phyloP scores from a whole-genome alignment of 2,888 invertebrate species.

The Lasioglossum calceatum region DNA sequence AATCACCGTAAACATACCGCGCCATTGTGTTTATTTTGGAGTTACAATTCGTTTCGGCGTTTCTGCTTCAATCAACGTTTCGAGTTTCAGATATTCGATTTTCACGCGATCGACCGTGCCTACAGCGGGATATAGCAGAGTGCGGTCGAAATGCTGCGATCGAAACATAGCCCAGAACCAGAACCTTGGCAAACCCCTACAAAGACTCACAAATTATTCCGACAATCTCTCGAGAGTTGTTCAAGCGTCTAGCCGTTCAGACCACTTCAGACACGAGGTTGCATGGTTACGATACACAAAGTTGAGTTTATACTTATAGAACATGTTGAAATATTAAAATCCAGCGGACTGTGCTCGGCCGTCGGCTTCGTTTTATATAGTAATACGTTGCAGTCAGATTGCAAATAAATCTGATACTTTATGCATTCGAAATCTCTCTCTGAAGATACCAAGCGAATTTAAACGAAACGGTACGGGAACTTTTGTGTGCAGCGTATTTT shows the following conservation, averaged over 20 bases:
- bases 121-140: not conserved
- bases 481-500: not conserved
- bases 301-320: not conserved
- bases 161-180: not conserved
- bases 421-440: not conserved
- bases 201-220: slow-evolving; percentile 11
- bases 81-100: slow-evolving; percentile 48
- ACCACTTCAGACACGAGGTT: not conserved
- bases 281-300: not conserved
- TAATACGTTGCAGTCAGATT: not conserved
- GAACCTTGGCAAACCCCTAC: not conserved
- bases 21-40: slow-evolving; percentile 48
- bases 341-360: not conserved
- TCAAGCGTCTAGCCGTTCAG: slow-evolving; percentile 10
- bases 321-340: slow-evolving; percentile 1
- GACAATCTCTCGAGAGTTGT: slow-evolving; percentile 1
- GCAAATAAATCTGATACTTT: not conserved
- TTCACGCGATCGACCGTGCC: slow-evolving; percentile 40
- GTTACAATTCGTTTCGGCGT: slow-evolving; percentile 52
- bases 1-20: slow-evolving; percentile 44
- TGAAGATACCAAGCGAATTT: not conserved
- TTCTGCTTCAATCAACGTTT: slow-evolving; percentile 59
- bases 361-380: not conserved
- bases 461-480: not conserved
- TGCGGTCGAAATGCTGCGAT: not conserved